Conservation (phyloP, 2,888 invertebrate species). For the Megalurothrips usitatus region DNA sequence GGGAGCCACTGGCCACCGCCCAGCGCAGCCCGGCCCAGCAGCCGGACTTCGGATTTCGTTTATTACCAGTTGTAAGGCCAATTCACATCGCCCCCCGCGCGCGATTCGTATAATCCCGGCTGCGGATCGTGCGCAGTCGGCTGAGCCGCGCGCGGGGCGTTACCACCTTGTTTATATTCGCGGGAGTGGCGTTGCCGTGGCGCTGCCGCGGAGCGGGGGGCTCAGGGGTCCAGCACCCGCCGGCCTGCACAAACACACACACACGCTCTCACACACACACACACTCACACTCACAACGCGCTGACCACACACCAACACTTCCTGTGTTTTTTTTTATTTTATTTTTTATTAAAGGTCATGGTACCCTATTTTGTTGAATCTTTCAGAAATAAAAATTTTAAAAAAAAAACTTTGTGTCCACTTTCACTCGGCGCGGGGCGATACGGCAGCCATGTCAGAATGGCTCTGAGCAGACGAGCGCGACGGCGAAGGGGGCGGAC, state of each 20-base stretch:
- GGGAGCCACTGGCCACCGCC: no score
- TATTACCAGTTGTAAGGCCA: slow-evolving; percentile 11
- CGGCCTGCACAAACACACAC: background rate
- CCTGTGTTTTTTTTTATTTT: no score
- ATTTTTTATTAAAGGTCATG: no score
- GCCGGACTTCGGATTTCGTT: slow-evolving; percentile 11
- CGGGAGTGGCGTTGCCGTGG: background rate
- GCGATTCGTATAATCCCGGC: background rate
- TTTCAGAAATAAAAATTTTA: no score
- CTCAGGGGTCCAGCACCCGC: background rate
- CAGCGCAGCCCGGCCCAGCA: background rate
- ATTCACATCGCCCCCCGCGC: background rate
- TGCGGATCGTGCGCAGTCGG: background rate
- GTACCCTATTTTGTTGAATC: no score
- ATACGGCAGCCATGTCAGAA: no score
- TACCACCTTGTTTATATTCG: background rate
- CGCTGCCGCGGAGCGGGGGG: no score
- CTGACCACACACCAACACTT: no score
- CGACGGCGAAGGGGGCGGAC: no score
- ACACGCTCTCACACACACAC: background rate
- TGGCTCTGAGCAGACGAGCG: no score
- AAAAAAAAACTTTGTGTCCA: no score
- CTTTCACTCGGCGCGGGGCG: no score
- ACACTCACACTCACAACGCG: background rate
- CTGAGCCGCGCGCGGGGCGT: background rate